A percentile compares a stretch with the other conserved stretches of the same genome.
Evolutionary conservation across 2,113 vertebrate species (phyloP).

Genomic region (Sylvia atricapilla): DNA sequence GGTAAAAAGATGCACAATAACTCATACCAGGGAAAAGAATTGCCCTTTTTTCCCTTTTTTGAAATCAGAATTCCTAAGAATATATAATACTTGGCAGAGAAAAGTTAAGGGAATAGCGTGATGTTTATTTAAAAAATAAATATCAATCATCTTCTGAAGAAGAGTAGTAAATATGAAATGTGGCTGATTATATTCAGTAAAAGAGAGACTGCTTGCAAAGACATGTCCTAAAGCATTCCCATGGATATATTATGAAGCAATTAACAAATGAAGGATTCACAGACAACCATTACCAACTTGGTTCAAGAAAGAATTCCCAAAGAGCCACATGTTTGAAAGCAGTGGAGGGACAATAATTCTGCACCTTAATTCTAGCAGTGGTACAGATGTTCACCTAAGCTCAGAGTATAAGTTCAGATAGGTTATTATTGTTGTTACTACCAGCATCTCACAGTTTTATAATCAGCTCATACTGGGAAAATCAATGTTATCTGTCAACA

Average conservation of each 20-base stretch:
- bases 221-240: background rate
- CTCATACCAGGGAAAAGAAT: background rate
- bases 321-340: background rate
- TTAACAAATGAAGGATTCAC: background rate
- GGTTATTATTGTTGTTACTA: background rate
- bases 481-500: background rate
- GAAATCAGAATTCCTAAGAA: background rate
- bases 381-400: background rate
- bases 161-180: background rate
- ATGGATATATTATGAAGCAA: background rate
- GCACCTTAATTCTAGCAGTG: background rate
- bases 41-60: background rate
- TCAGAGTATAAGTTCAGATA: background rate
- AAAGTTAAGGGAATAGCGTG: fast-evolving
- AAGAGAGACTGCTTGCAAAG: background rate
- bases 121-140: background rate
- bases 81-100: no score
- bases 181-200: background rate
- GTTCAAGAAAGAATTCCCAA: background rate
- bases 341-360: background rate
- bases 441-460: background rate
- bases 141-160: background rate
- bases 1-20: background rate
- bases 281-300: background rate
- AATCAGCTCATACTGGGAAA: background rate